A percentile compares a stretch with the other conserved stretches of the same genome.
phyloP scores from a whole-genome alignment of 37 sponge, comb jelly and placozoan genomes.

The Amphimedon queenslandica region DNA sequence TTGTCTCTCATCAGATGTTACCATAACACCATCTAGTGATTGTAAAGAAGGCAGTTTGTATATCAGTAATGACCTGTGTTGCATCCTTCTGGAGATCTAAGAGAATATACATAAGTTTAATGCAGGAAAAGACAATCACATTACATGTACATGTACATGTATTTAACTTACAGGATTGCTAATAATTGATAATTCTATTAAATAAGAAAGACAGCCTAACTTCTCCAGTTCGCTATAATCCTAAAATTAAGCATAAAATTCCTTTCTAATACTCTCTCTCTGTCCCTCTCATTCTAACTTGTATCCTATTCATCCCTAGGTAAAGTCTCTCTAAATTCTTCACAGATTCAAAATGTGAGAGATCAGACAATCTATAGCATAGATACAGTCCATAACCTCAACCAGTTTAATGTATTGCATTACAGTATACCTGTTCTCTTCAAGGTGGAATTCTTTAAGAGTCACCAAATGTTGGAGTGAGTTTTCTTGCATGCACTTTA shows the following conservation, averaged over 20 bases:
- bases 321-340: conserved; percentile 72
- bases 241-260: conserved; percentile 20
- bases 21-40: conserved; percentile 60
- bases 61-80: conserved; percentile 56
- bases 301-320: conserved; percentile 85
- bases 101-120: background rate
- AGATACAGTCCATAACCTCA: background rate
- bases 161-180: conserved; percentile 76
- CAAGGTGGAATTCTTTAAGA: conserved; percentile 79
- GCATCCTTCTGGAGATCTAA: conserved; percentile 58
- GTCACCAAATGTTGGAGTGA: conserved; percentile 55
- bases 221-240: conserved; percentile 86
- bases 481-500: conserved; percentile 56
- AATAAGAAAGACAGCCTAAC: conserved; percentile 39
- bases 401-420: background rate
- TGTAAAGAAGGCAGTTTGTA: conserved; percentile 47
- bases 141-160: background rate
- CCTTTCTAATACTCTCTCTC: background rate
- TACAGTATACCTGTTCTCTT: conserved; percentile 80
- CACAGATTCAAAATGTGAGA: conserved; percentile 63
- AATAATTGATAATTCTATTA: conserved; percentile 83
- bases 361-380: conserved; percentile 55
- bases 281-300: conserved; percentile 32
- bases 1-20: conserved; percentile 65
- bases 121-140: background rate